Percentiles rank a stretch among this genome's conserved stretches.
phyloP scores from a whole-genome alignment of 1,140 invertebrate species.

The Eufriesea mexicana region DNA sequence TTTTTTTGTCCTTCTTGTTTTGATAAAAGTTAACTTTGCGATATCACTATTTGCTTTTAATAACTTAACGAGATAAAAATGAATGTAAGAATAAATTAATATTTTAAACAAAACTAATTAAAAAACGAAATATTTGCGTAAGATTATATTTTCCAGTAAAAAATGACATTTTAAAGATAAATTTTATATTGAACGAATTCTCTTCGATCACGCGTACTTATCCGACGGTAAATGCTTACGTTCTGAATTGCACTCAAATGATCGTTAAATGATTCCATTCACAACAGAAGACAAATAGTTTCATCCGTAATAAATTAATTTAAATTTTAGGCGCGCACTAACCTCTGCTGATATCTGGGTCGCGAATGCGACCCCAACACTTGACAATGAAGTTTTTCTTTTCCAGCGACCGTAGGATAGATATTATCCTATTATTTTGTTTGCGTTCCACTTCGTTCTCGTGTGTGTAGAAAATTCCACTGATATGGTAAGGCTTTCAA shows the following conservation, averaged over 20 bases:
- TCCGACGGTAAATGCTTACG: not conserved
- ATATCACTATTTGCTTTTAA: not conserved
- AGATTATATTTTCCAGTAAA: not conserved
- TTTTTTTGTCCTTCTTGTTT: not conserved
- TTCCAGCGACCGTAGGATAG: constrained; percentile 31
- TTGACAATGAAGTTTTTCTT: constrained; percentile 53
- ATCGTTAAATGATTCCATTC: not conserved
- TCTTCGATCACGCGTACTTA: not conserved
- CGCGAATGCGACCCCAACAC: constrained; percentile 62
- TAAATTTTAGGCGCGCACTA: constrained; percentile 62
- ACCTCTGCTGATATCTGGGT: constrained; percentile 63
- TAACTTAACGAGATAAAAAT: not conserved
- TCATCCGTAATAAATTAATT: constrained; percentile 21
- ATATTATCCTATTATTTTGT: constrained; percentile 24
- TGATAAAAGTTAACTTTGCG: constrained; percentile 5
- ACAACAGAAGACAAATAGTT: not conserved
- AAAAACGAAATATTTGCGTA: not conserved
- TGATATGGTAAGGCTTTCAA: not conserved
- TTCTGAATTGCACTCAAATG: not conserved
- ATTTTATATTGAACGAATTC: not conserved
- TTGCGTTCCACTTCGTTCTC: not conserved
- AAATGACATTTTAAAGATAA: not conserved
- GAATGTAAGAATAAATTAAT: not conserved
- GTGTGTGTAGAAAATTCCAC: not conserved
- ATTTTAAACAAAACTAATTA: no score